A percentile compares a stretch with the other conserved stretches of the same genome.
Conservation (phyloP, 1,140 invertebrate genomes). For the Phortica variegata region DNA sequence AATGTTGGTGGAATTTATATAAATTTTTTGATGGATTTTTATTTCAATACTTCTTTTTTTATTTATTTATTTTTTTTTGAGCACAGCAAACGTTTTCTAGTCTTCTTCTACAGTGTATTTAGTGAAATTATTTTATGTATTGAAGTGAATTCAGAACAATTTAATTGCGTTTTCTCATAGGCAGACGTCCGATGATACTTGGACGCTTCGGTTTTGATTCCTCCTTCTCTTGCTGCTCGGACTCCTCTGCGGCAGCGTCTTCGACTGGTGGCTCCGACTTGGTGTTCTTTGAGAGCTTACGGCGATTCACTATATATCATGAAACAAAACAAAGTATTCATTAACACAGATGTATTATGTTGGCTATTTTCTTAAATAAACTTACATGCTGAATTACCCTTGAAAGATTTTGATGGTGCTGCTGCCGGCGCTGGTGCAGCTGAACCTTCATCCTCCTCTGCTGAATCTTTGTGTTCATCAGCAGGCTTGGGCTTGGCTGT, state of each 20-base stretch:
- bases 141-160: too few species aligned
- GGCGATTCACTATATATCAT: conserved; percentile 33
- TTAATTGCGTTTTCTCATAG: conserved; percentile 50
- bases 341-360: too few species aligned
- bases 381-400: conserved; percentile 46
- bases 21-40: too few species aligned
- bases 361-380: conserved; percentile 1
- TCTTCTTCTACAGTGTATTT: too few species aligned
- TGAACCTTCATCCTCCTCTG: conserved; percentile 32
- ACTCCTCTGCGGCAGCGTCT: conserved; percentile 44
- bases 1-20: too few species aligned
- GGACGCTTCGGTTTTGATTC: conserved; percentile 46
- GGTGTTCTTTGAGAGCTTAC: conserved; percentile 40
- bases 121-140: too few species aligned
- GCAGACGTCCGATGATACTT: conserved; percentile 32
- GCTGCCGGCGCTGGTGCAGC: conserved; percentile 13
- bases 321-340: background rate
- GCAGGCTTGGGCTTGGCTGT: conserved; percentile 40
- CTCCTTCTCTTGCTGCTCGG: conserved; percentile 49
- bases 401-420: conserved; percentile 50
- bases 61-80: too few species aligned
- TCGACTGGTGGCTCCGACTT: conserved; percentile 39
- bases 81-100: too few species aligned
- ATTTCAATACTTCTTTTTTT: too few species aligned
- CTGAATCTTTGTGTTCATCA: conserved; percentile 13